These are phyloP conservation scores for Zaprionus inermis DNA, from an alignment of 1,140 invertebrate genomes.

Conservation along the genomic window DNA sequence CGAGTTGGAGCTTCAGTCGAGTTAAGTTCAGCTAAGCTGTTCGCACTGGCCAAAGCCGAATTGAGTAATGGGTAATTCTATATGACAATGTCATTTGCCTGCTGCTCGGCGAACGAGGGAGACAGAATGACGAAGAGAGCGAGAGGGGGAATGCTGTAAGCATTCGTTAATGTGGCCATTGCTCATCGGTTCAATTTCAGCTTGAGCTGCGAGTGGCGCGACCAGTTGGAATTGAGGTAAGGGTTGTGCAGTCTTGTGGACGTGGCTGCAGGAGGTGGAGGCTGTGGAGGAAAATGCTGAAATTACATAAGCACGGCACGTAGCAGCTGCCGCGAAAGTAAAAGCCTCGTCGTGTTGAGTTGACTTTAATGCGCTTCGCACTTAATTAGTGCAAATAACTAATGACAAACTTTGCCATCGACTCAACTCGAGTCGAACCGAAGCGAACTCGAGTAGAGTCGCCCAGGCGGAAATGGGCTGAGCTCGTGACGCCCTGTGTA, in stretches of 20 bases:
- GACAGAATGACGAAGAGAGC: background rate
- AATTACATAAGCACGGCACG: slow-evolving; percentile 43
- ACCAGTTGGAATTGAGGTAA: slow-evolving; percentile 2
- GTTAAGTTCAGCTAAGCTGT: slow-evolving; percentile 27
- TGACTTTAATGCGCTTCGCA: slow-evolving; percentile 50
- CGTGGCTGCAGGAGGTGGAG: too few species aligned
- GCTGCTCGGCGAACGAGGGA: background rate
- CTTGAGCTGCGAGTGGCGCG: background rate
- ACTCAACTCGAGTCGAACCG: background rate
- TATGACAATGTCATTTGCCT: slow-evolving; percentile 41
- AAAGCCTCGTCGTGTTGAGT: slow-evolving; percentile 27
- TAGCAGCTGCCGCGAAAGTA: slow-evolving; percentile 11
- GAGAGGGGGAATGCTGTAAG: slow-evolving; percentile 8
- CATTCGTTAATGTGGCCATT: slow-evolving; percentile 33
- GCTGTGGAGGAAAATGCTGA: slow-evolving; percentile 8
- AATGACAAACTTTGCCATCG: slow-evolving; percentile 46
- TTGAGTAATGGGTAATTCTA: slow-evolving; percentile 41
- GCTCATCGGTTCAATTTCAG: slow-evolving; percentile 18
- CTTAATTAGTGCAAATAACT: slow-evolving; percentile 53
- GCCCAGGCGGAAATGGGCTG: slow-evolving; percentile 12
- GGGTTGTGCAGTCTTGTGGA: too few species aligned
- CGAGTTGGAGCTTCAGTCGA: background rate
- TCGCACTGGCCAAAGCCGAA: slow-evolving; percentile 20
- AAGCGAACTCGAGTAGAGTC: slow-evolving; percentile 14
- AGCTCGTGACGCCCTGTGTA: background rate